Percentiles rank a stretch among this genome's conserved stretches.
Conservation (phyloP, 2,797 vertebrate genomes). For the Choloepus didactylus region DNA sequence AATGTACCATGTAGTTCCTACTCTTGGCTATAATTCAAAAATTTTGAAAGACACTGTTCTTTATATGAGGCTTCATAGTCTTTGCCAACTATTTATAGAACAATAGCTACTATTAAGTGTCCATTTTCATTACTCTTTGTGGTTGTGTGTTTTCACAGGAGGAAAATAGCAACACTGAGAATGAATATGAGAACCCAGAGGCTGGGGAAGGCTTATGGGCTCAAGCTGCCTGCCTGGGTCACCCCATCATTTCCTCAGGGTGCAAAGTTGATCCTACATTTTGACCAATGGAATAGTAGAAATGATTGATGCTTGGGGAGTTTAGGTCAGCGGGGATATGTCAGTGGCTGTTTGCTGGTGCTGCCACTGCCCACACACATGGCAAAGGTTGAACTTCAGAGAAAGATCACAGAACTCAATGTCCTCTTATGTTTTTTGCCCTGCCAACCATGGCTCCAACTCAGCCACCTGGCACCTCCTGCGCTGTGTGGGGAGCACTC, state of each 20-base stretch:
- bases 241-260: not conserved
- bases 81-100: not conserved
- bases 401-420: not conserved
- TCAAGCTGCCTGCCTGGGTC: not conserved
- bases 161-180: not conserved
- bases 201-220: not conserved
- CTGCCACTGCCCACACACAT: not conserved
- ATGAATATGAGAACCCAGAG: not conserved
- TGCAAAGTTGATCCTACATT: not conserved
- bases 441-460: not conserved
- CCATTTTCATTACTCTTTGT: not conserved
- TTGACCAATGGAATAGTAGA: not conserved
- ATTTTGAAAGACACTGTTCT: not conserved
- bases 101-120: not conserved
- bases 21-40: not conserved
- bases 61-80: not conserved
- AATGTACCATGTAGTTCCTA: not conserved
- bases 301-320: not conserved
- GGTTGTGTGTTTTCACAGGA: not conserved
- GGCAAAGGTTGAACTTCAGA: not conserved
- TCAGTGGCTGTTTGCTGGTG: not conserved
- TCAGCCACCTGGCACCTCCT: not conserved
- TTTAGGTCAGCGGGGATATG: not conserved
- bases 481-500: not conserved
- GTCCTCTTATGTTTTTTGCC: not conserved